Conservation (phyloP, 2,888 invertebrate species). For the Sthenelais limicola region DNA sequence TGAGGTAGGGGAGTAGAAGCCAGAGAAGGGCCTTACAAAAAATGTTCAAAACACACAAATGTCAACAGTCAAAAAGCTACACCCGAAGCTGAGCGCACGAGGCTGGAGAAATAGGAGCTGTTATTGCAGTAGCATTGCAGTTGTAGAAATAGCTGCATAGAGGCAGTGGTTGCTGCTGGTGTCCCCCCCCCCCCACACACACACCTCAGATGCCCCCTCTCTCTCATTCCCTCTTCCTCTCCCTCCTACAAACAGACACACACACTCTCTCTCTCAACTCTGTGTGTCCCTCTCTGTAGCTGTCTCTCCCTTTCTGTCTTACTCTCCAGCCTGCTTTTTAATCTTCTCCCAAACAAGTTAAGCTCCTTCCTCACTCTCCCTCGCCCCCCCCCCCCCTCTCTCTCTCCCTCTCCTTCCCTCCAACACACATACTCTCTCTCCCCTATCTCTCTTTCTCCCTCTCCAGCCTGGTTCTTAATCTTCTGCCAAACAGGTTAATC, state of each 20-base stretch:
- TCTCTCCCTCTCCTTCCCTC: not conserved
- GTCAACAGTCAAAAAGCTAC: too few species aligned
- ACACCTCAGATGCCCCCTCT: not conserved
- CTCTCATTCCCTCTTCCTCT: not conserved
- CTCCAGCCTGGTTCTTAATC: not conserved
- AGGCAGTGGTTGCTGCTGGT: too few species aligned
- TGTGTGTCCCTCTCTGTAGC: too few species aligned
- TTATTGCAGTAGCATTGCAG: too few species aligned
- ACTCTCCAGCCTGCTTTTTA: not conserved
- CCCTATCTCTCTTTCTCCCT: slow-evolving; percentile 3
- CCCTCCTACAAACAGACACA: not conserved
- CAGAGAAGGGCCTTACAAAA: too few species aligned
- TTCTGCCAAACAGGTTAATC: not conserved
- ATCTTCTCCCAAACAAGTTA: not conserved
- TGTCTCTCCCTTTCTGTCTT: too few species aligned
- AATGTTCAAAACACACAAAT: too few species aligned
- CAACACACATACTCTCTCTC: not conserved
- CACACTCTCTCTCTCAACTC: too few species aligned
- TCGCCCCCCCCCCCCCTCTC: not conserved
- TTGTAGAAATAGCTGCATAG: too few species aligned
- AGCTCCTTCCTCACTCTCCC: not conserved
- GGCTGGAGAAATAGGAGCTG: too few species aligned
- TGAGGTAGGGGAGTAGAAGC: too few species aligned
- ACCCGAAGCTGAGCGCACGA: too few species aligned
- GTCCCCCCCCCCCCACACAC: not conserved